Percentiles rank a stretch among this genome's conserved stretches.
Conservation (phyloP, 2,113 vertebrate species). For the Gymnorhina tibicen region DNA sequence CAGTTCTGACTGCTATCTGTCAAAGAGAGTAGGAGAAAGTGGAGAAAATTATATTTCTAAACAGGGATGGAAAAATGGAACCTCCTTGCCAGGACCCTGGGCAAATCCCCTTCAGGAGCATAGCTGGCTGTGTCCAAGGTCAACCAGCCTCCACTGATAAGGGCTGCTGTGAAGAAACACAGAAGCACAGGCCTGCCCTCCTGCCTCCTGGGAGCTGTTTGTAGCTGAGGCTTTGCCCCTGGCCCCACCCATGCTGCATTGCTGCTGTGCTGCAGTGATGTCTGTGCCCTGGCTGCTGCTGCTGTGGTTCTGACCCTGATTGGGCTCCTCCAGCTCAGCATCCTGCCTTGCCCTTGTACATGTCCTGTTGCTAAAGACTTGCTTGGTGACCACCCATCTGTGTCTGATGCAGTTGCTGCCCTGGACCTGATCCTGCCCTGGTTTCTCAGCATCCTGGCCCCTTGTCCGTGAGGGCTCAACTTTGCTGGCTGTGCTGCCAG, state of each 20-base stretch:
- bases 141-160: background rate
- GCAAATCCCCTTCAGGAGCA: background rate
- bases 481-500: accelerated
- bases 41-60: background rate
- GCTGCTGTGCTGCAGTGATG: background rate
- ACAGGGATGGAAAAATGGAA: background rate
- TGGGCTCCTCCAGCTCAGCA: background rate
- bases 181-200: background rate
- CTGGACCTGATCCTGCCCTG: background rate
- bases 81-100: background rate
- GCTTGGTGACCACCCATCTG: accelerated
- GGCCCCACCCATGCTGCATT: background rate
- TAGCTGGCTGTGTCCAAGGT: background rate
- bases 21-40: background rate
- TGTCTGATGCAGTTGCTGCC: background rate
- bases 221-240: background rate
- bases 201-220: background rate
- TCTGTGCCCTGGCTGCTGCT: background rate
- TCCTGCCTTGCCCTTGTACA: background rate
- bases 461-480: background rate
- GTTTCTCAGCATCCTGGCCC: background rate
- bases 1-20: background rate
- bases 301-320: background rate
- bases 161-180: background rate
- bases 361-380: background rate